These are phyloP conservation scores for Cnemophilus loriae DNA, from an alignment of 2,113 vertebrate genomes.

Conservation along the genomic window DNA sequence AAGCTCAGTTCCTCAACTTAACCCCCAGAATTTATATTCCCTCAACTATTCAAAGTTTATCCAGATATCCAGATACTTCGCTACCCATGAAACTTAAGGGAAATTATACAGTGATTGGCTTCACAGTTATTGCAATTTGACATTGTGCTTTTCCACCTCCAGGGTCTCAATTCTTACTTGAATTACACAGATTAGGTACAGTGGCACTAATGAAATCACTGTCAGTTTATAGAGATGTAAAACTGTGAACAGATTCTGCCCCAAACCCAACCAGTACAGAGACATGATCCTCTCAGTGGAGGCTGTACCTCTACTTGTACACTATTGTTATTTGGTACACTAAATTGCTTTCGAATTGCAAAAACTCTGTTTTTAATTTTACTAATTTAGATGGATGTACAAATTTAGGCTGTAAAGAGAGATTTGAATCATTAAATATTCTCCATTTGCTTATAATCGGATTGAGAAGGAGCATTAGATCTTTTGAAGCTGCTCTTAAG, in stretches of 20 bases:
- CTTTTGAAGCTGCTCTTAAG: background rate
- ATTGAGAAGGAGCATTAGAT: background rate
- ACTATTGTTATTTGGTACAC: background rate
- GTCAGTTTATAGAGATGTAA: background rate
- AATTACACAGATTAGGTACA: background rate
- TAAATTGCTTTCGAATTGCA: background rate
- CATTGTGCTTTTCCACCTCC: background rate
- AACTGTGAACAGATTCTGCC: background rate
- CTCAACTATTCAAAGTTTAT: background rate
- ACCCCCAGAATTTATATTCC: background rate
- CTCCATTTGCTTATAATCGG: background rate
- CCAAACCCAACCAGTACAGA: background rate
- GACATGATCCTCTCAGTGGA: background rate
- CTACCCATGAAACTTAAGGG: background rate
- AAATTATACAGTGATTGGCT: conserved; percentile 37
- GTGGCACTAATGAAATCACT: background rate
- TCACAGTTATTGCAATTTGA: conserved; percentile 17
- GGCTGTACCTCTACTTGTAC: background rate
- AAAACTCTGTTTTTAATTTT: background rate
- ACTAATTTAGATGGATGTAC: background rate
- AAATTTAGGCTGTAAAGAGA: background rate
- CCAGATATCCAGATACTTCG: background rate
- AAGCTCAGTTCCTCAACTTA: background rate
- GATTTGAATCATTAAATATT: background rate
- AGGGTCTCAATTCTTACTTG: conserved; percentile 6